Conservation (phyloP, 2,113 vertebrate species). For the Pitta sordida region DNA sequence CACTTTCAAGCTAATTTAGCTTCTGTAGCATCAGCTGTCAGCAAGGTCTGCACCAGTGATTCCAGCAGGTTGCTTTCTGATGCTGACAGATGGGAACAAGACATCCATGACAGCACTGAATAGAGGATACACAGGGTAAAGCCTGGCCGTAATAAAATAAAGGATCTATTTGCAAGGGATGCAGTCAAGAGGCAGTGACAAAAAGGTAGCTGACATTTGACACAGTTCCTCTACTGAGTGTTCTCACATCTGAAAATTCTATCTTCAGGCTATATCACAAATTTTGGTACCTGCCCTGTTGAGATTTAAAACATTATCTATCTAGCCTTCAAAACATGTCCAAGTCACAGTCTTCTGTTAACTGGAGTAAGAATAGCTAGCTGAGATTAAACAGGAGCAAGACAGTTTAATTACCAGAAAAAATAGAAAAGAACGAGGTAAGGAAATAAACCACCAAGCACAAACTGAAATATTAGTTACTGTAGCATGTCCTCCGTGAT, state of each 20-base stretch:
- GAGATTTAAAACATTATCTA: neutral
- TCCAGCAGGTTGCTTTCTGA: neutral
- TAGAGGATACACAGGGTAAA: neutral
- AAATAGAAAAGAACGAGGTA: neutral
- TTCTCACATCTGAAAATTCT: neutral
- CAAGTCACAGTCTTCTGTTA: neutral
- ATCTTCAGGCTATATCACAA: accelerated
- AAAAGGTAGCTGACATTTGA: neutral
- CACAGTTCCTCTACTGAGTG: neutral
- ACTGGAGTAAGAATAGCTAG: neutral
- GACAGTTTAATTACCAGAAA: neutral
- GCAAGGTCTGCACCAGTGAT: neutral
- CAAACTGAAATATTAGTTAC: neutral
- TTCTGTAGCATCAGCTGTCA: neutral
- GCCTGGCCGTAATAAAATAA: neutral
- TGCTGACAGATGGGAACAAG: neutral
- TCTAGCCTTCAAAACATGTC: neutral
- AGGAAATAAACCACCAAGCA: neutral
- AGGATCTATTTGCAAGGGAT: neutral
- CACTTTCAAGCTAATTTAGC: neutral
- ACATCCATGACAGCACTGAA: neutral
- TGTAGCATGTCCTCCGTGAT: neutral
- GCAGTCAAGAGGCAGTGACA: neutral
- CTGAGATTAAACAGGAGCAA: neutral
- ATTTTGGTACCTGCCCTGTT: neutral